These are phyloP conservation scores for Ryuthela nishihirai DNA, from an alignment of 2,888 invertebrate species.

Conservation along the genomic window DNA sequence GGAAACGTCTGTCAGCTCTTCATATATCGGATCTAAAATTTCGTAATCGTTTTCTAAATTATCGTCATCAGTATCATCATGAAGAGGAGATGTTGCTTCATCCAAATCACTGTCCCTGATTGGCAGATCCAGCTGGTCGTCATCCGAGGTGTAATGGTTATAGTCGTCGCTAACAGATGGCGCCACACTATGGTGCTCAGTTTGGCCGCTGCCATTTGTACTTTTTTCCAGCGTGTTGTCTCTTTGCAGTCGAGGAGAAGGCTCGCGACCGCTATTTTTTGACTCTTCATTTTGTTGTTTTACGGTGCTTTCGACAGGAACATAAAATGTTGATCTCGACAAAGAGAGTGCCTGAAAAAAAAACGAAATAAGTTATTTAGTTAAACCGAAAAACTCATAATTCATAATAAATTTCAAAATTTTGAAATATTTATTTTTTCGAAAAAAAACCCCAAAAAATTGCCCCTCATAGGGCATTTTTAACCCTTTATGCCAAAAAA, in stretches of 20 bases:
- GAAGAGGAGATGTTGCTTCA: conserved; percentile 6
- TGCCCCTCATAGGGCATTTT: too few relatives aligned
- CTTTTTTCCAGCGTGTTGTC: not conserved
- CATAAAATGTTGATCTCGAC: conserved; percentile 25
- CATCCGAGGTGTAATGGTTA: not conserved
- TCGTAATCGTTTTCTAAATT: conserved; percentile 62
- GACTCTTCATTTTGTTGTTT: too few relatives aligned
- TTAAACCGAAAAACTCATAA: too few relatives aligned
- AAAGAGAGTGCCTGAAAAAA: conserved; percentile 11
- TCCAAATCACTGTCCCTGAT: conserved; percentile 8
- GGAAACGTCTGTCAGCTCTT: conserved; percentile 48
- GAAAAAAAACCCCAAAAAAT: too few relatives aligned
- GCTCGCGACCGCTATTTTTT: not conserved
- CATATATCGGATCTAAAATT: conserved; percentile 74
- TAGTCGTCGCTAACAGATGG: conserved; percentile 12
- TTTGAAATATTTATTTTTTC: too few relatives aligned
- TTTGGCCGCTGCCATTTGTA: not conserved
- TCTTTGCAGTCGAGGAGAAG: not conserved
- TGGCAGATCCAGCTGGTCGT: not conserved
- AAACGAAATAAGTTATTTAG: not conserved
- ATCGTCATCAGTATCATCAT: conserved; percentile 24
- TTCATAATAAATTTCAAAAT: too few relatives aligned
- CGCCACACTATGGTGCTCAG: conserved; percentile 3
- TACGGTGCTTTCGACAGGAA: conserved; percentile 13
- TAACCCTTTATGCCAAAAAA: too few relatives aligned